Base-by-base conservation (phyloP, 1,140 invertebrate species). In the Neodiprion pinetum region DNA sequence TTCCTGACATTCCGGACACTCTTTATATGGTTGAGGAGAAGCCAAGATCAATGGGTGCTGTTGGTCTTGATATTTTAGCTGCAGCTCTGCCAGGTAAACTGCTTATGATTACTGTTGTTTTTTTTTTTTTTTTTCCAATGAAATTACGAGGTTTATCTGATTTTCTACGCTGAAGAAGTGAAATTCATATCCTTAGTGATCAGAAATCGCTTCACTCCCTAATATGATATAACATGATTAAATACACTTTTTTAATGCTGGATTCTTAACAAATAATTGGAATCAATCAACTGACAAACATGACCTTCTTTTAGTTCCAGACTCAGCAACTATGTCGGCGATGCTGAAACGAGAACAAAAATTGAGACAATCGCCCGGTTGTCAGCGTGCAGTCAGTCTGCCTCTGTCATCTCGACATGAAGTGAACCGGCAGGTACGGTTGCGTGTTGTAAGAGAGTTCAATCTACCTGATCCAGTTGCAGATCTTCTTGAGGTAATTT, bases 381-480 rank as follows among this genome's bases (percentile, higher is more conserved):
- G 93, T 81, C 93, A 94, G 83, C 87, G 95, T 75, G 96, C 96
- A 9, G 90, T 95, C 73, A 88, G 92, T 74, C 89, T 96, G 80
- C 93, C 95, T 28, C 90, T 94, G 68, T 92, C 93, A 8, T 95
- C 95, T 74, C 92, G 93, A 21, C 91, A 93, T 70, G 93, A 95
- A 82, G 94, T 97, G 68, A 92, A 92, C 78, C 89, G 93, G 67
- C 92, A 95, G 90, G 93, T 98, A 48, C 93, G 96, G 67, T 87
- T 98, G 74, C 90, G 96, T 8, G 96, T 98, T 1, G 97, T 98
- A 0, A 90, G 97, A 50, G 97, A 99, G 86, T 97, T 98, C 86
- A 97, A 97, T 83, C 90, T 98, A 61, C 97, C 97, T 0, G 97
- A 99, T 86, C 91, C 94, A 9, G 96, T 97, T 11, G 95, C 96